Percentiles rank a stretch among this genome's conserved stretches.
Conservation (phyloP, 2,797 vertebrate genomes). For the Platalea minor region DNA sequence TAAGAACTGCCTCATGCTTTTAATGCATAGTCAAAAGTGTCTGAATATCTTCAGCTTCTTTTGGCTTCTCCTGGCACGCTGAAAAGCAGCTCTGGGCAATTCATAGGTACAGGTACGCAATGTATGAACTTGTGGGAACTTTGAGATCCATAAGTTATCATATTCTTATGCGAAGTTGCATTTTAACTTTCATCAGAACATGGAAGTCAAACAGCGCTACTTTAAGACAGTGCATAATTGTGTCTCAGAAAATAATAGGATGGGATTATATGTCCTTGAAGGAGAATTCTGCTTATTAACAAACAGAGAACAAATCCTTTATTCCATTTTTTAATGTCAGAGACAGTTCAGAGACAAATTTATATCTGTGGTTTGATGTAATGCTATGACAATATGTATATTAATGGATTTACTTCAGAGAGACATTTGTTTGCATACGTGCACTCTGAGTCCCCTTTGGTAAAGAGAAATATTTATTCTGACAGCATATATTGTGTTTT, state of each 20-base stretch:
- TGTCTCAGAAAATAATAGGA: background rate
- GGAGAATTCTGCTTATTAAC: background rate
- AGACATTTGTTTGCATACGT: background rate
- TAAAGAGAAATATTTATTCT: slow-evolving; percentile 7
- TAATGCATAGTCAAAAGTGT: background rate
- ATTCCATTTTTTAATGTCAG: background rate
- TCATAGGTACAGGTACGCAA: background rate
- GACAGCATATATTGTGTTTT: background rate
- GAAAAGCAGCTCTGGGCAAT: background rate
- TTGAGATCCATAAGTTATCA: background rate
- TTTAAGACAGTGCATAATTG: background rate
- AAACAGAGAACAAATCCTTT: background rate
- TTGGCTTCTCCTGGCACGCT: background rate
- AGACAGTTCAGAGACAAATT: background rate
- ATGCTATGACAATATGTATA: background rate
- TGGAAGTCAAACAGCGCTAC: background rate
- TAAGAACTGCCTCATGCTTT: background rate
- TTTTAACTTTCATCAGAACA: background rate
- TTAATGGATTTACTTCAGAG: background rate
- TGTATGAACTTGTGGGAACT: background rate
- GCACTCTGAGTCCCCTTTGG: background rate
- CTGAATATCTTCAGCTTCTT: background rate
- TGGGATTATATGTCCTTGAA: background rate
- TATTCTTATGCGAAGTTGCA: background rate
- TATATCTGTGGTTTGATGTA: background rate